Base-by-base conservation (phyloP, 1,140 invertebrate species). In the Drosophila funebris region DNA sequence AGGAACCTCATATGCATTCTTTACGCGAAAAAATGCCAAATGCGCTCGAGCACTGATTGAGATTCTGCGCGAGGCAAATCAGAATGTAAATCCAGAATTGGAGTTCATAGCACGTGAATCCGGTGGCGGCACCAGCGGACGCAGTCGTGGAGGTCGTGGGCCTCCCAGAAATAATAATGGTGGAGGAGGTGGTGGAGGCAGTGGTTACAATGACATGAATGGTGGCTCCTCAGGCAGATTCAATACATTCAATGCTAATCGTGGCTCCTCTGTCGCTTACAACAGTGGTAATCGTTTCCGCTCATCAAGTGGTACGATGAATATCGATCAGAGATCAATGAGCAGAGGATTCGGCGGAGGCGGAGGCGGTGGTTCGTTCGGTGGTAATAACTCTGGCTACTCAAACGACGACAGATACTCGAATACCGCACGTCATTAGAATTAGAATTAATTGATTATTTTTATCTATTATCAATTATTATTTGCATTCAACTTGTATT, bases 11-110 rank as follows among this genome's bases (percentile, higher is more conserved):
- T 90, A 90, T 41, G 84, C 88, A 9, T 90, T 90, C 37, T 90
- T 90, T n/a, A 90, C 88, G 6, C 77, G 72, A 6, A 90, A 90
- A 37, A 85, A 85, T 50, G 73, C 73, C 18, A 84, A 84, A 29
- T 82, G 41, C 98, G 99, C 60, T 97, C 98, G 8, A 96, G 98
- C 0, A 98, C 93, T 99, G 48, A 95, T 99, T 6, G 95, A 96
- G 72, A 97, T 99, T 1, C 93, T 99, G 14, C 94, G 95, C 84
- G 98, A 99, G 93, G 98, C 98, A 24, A 98, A 98, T 43, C 85
- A 94, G 91, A 87, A 92, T 70, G 90, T 94, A 5, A 93, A 92
- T 78, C 93, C 93, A 18, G 92, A 94, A 53, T 70, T 94, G 44
- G 93, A 94, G 81, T 91, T 92, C 18, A 93, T 94, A 91, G 93